phyloP scores from a whole-genome alignment of 2,888 invertebrate species.

The Tachina fera region DNA sequence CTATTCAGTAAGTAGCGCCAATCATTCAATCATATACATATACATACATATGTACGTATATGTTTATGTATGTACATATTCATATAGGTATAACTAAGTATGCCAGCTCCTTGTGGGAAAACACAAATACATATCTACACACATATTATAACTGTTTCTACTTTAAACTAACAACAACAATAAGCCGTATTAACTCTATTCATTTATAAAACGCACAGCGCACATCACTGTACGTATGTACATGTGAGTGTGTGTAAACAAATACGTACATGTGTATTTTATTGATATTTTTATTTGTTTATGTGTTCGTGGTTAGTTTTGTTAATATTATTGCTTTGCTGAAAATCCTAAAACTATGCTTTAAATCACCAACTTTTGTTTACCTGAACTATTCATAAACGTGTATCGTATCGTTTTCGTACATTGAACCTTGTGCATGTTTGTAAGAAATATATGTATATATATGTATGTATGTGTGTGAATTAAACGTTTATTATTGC shows the following conservation, averaged over 20 bases:
- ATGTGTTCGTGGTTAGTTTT: background rate
- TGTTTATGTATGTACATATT: background rate
- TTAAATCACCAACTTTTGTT: slow-evolving; percentile 5
- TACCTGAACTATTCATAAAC: background rate
- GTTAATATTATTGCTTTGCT: slow-evolving; percentile 10
- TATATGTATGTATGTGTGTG: background rate
- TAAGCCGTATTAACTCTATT: background rate
- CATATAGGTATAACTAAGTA: background rate
- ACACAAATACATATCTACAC: background rate
- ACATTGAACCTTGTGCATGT: background rate
- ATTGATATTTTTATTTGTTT: slow-evolving; percentile 40
- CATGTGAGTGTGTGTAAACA: background rate
- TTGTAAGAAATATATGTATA: too few relatives aligned
- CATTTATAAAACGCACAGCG: background rate
- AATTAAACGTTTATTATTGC: background rate
- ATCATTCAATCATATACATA: background rate
- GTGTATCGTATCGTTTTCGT: background rate
- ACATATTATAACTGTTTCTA: slow-evolving; percentile 9
- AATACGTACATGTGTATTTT: background rate
- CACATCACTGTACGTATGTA: background rate
- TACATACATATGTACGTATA: background rate
- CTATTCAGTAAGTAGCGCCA: background rate
- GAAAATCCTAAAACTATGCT: slow-evolving; percentile 43
- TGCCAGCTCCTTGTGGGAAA: background rate
- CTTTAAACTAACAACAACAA: slow-evolving; percentile 27